phyloP scores from a whole-genome alignment of 2,888 invertebrate genomes.

The Gnatocerus cornutus region DNA sequence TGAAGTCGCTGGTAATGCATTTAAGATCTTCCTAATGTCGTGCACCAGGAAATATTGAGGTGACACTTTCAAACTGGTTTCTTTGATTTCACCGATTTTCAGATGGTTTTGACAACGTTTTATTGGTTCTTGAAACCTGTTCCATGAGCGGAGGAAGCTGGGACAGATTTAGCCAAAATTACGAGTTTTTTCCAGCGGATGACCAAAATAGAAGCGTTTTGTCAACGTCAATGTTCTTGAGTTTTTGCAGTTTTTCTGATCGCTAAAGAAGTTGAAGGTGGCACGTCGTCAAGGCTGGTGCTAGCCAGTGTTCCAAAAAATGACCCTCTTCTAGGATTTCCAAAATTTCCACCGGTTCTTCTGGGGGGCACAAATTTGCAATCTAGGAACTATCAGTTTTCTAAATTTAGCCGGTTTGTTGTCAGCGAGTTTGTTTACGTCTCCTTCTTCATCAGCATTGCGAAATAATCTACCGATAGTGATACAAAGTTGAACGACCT shows the following conservation, averaged over 20 bases:
- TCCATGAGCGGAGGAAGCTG: constrained; percentile 7
- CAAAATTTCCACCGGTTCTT: constrained; percentile 10
- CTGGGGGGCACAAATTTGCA: no score
- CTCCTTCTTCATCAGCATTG: constrained; percentile 7
- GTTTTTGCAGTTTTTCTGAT: neutral
- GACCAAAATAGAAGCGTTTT: constrained; percentile 7
- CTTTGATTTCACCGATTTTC: neutral
- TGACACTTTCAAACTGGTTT: constrained; percentile 23
- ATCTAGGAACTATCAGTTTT: no score
- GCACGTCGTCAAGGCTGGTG: no score
- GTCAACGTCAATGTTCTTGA: neutral
- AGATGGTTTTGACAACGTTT: constrained; percentile 29
- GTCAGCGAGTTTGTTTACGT: constrained; percentile 15
- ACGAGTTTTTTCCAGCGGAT: neutral
- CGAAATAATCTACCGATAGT: constrained; percentile 40
- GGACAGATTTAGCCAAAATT: constrained; percentile 12
- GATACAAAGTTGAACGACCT: constrained; percentile 43
- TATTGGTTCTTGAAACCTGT: constrained; percentile 20
- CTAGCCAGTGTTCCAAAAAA: no score
- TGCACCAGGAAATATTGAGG: constrained; percentile 13
- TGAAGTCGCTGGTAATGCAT: constrained; percentile 11
- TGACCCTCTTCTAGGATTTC: neutral
- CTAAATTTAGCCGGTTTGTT: constrained; percentile 6
- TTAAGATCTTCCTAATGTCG: constrained; percentile 3
- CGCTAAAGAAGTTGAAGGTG: neutral